Conservation (phyloP, 2,113 vertebrate species). For the Spea multiplicata region DNA sequence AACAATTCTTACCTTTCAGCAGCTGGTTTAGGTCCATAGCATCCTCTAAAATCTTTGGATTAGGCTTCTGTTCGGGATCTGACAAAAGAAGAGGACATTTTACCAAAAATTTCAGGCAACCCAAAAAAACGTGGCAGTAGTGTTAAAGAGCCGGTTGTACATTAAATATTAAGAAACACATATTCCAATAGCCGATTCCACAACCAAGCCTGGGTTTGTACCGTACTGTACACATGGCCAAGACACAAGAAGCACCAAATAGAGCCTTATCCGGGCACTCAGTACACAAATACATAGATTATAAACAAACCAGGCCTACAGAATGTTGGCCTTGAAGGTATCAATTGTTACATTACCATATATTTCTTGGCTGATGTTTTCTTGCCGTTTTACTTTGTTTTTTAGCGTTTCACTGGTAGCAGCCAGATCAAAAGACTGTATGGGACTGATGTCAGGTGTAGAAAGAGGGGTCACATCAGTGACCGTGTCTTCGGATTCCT, state of each 20-base stretch:
- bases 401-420: conserved; percentile 59
- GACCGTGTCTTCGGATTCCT: conserved; percentile 80
- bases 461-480: conserved; percentile 87
- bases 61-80: conserved; percentile 61
- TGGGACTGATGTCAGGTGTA: conserved; percentile 79
- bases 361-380: conserved; percentile 66
- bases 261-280: too few species aligned
- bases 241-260: too few species aligned
- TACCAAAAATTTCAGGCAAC: too few species aligned
- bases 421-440: conserved; percentile 73
- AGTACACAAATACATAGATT: too few species aligned
- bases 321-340: too few species aligned
- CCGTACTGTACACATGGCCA: too few species aligned
- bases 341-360: conserved; percentile 53
- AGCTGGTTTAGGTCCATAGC: conserved; percentile 76
- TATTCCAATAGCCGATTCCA: too few species aligned
- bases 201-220: too few species aligned
- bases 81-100: conserved; percentile 42
- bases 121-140: too few species aligned
- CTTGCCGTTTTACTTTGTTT: conserved; percentile 69
- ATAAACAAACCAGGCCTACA: too few species aligned
- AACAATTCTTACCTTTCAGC: conserved; percentile 66
- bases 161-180: too few species aligned
- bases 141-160: too few species aligned
- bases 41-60: conserved; percentile 68